Conservation (phyloP, 1,140 invertebrate genomes). For the Leptopilina boulardi region DNA sequence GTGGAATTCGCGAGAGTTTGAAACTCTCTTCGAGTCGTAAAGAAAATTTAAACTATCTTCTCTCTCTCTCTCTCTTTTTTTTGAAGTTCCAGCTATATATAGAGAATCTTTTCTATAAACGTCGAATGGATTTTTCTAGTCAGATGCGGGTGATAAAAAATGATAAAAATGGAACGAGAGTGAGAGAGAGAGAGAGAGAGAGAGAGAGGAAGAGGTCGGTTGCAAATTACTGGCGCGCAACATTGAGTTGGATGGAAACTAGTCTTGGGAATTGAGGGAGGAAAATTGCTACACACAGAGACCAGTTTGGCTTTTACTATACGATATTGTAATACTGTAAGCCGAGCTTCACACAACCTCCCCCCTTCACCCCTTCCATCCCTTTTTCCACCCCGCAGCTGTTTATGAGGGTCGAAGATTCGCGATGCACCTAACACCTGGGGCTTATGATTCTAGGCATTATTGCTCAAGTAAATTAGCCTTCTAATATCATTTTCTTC, state of each 20-base stretch:
- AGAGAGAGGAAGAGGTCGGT: not conserved
- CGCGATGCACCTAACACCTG: slow-evolving; percentile 40
- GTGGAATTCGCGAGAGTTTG: not conserved
- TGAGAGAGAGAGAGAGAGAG: not conserved
- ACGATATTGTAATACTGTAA: slow-evolving; percentile 14
- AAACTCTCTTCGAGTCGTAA: not conserved
- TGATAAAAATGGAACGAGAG: slow-evolving; percentile 11
- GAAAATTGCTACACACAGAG: slow-evolving; percentile 1
- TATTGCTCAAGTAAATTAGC: slow-evolving; percentile 23
- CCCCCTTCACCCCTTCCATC: no score
- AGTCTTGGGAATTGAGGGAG: slow-evolving; percentile 44
- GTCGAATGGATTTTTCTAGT: slow-evolving; percentile 17
- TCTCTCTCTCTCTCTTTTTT: not conserved
- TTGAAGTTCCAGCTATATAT: no score
- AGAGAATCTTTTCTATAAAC: not conserved
- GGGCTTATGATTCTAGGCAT: slow-evolving; percentile 42
- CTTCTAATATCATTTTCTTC: slow-evolving; percentile 16
- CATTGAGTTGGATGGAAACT: slow-evolving; percentile 40
- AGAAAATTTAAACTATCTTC: not conserved
- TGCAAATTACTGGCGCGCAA: slow-evolving; percentile 12
- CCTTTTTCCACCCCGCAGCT: slow-evolving; percentile 7
- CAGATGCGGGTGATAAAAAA: slow-evolving; percentile 30
- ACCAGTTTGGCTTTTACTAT: not conserved
- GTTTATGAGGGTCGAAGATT: slow-evolving; percentile 32
- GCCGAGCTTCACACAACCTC: not conserved